phyloP scores from a whole-genome alignment of 2,888 invertebrate species.

The Dasypolia templi region DNA sequence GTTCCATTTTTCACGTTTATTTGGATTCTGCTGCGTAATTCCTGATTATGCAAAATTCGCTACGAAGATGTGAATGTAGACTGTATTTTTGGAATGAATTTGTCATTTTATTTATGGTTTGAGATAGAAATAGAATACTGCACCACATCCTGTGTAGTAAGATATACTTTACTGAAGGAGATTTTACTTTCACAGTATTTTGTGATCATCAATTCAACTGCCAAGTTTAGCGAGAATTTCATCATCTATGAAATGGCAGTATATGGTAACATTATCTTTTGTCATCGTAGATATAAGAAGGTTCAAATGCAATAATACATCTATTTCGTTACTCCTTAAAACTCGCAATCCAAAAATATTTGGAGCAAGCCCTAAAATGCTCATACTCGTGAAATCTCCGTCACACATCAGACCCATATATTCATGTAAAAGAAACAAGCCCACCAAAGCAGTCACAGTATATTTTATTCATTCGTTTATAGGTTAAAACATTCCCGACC shows the following conservation, averaged over 20 bases:
- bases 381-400: slow-evolving; percentile 14
- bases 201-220: neutral
- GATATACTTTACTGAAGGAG: neutral
- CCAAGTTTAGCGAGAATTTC: neutral
- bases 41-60: slow-evolving; percentile 53
- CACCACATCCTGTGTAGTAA: slow-evolving; percentile 3
- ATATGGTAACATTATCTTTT: neutral
- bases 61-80: slow-evolving; percentile 20
- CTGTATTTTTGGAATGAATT: slow-evolving; percentile 38
- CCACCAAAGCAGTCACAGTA: slow-evolving; percentile 46
- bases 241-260: neutral
- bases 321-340: slow-evolving; percentile 2
- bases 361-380: slow-evolving; percentile 12
- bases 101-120: slow-evolving; percentile 20
- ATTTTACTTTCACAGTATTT: neutral
- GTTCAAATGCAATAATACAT: neutral
- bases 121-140: slow-evolving; percentile 11
- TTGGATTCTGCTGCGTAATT: slow-evolving; percentile 56
- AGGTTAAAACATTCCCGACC: slow-evolving; percentile 62
- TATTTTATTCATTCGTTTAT: slow-evolving; percentile 60
- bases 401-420: slow-evolving; percentile 39
- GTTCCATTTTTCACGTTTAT: slow-evolving; percentile 56
- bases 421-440: slow-evolving; percentile 44
- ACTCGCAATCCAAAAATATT: slow-evolving; percentile 24
- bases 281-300: neutral